Evolutionary conservation across 1,140 invertebrate species (phyloP).

Genomic region (Pseudomyrmex dendroicus): DNA sequence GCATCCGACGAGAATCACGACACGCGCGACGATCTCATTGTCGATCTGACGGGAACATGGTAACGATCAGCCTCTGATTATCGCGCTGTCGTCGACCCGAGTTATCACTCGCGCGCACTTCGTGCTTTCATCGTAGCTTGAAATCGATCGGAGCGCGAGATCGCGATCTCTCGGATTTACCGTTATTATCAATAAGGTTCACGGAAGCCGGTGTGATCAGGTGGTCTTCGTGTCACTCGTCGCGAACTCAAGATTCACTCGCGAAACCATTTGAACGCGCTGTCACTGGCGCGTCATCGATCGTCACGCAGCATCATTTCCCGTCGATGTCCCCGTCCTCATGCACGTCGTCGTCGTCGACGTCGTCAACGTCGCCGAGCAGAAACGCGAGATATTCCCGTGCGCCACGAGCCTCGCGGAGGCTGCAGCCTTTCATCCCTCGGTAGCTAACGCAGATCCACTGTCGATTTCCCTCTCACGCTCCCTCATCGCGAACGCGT

Average conservation of each 20-base stretch:
- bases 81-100: neutral
- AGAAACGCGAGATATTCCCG: constrained; percentile 30
- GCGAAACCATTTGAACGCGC: constrained; percentile 35
- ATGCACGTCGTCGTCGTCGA: constrained; percentile 4
- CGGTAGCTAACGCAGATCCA: constrained; percentile 57
- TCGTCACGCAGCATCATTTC: constrained; percentile 36
- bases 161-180: neutral
- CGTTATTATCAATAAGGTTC: neutral
- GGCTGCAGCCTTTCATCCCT: constrained; percentile 52
- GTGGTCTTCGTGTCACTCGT: neutral
- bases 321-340: constrained; percentile 14
- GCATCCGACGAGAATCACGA: constrained; percentile 39
- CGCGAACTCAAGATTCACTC: constrained; percentile 18
- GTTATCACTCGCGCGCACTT: constrained; percentile 27
- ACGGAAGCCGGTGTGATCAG: neutral
- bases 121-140: neutral
- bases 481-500: constrained; percentile 2
- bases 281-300: constrained; percentile 32
- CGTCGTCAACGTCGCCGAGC: neutral
- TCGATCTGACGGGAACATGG: neutral
- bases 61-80: neutral
- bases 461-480: constrained; percentile 49
- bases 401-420: constrained; percentile 25
- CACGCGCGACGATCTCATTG: constrained; percentile 25
- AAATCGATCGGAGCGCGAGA: constrained; percentile 1